These are phyloP conservation scores for Laothoe populi DNA, from an alignment of 2,888 invertebrate genomes.

Conservation along the genomic window DNA sequence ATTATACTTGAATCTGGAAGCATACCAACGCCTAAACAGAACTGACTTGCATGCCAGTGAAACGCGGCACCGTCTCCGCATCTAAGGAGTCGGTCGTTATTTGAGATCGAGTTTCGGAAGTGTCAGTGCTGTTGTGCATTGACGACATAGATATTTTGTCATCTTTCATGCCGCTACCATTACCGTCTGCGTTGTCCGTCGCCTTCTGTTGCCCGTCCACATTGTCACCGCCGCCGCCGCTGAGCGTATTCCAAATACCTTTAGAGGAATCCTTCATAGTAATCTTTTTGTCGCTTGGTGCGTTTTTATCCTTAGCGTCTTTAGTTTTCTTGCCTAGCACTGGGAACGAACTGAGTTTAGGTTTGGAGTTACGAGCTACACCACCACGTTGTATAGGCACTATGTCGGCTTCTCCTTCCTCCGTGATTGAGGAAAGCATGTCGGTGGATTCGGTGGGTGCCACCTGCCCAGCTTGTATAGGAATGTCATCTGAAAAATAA, in stretches of 20 bases:
- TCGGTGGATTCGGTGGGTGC: conserved; percentile 84
- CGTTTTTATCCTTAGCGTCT: conserved; percentile 78
- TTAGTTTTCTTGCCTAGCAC: conserved; percentile 87
- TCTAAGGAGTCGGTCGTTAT: conserved; percentile 80
- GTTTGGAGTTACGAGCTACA: conserved; percentile 82
- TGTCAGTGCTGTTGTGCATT: conserved; percentile 69
- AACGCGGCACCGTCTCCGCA: conserved; percentile 77
- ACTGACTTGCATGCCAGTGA: conserved; percentile 86
- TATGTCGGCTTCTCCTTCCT: conserved; percentile 86
- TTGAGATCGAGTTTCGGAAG: conserved; percentile 79
- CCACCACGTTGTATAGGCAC: conserved; percentile 81
- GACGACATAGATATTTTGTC: conserved; percentile 78
- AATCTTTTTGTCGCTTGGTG: conserved; percentile 72
- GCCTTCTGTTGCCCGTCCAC: conserved; percentile 78
- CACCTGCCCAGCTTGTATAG: conserved; percentile 90
- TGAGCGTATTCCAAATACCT: conserved; percentile 75
- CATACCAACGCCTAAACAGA: conserved; percentile 61
- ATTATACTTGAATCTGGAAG: background rate
- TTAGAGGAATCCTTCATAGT: conserved; percentile 76
- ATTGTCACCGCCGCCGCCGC: conserved; percentile 78
- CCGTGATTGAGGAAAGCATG: conserved; percentile 87
- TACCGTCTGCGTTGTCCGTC: conserved; percentile 65
- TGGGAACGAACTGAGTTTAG: conserved; percentile 86
- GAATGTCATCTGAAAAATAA: conserved; percentile 90
- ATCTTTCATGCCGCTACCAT: conserved; percentile 77